Evolutionary conservation across 2,113 vertebrate genomes (phyloP), one percentile per base, ranked within the genome.

Genomic region (Hymenochirus boettgeri): DNA sequence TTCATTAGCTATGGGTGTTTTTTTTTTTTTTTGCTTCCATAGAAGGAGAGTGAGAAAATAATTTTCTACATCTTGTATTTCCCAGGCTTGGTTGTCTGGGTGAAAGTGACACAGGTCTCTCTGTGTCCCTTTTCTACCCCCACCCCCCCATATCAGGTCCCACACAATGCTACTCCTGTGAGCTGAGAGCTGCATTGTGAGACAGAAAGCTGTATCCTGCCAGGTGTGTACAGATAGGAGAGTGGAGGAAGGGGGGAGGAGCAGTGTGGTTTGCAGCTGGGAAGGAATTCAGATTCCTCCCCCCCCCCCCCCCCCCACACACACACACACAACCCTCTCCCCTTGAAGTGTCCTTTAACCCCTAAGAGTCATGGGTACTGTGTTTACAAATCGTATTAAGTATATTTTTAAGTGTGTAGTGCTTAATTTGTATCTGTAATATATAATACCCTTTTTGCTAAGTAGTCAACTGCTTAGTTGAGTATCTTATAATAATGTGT

Each of bases 151-250:
- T 66, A 56, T 58, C 55, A 58, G 55, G 64, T 59, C 55, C 63
- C 31, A 59, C 55, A 66, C 64, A 66, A 66, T 66, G 64, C 64
- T 39, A 31, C 55, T 66, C 64, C 64, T 66, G 64, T 66, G 64
- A 42, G 64, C 55, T 59, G 46, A 66, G 45, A 51, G 55, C 54
- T 57, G 63, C 53, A 57, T 57, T 65, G 62, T 65, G 54, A 37
- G 22, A 54, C 63, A 7, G 23, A 25, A 7, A 35, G 42, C 55
- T 27, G 55, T 59, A 31, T 66, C 46, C 64, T 66, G 64, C 64
- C 64, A 66, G 64, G 64, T 66, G 64, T 66, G 55, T 59, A 56
- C 64, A 39, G 64, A 65, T 65, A 65, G 55, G 46, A 50, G 45
- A 46, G 37, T 29, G 39, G 52, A 25, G 42, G 42, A 47, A 22